Conservation (phyloP, 2,888 invertebrate species). For the Capitulum mitella region DNA sequence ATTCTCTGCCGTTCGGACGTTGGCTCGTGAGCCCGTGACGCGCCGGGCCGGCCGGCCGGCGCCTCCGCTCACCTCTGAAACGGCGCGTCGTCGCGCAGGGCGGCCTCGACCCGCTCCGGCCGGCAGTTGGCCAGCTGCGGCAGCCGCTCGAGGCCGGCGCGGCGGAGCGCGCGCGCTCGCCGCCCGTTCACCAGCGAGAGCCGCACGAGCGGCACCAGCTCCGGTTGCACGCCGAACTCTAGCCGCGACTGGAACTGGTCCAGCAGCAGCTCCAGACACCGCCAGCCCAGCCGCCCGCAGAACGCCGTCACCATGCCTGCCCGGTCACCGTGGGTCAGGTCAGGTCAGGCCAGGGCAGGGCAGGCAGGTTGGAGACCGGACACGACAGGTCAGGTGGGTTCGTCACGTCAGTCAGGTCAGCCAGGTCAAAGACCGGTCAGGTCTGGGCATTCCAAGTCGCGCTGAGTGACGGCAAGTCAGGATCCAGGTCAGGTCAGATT, state of each 20-base stretch:
- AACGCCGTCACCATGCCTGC: slow-evolving; percentile 94
- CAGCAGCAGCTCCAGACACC: slow-evolving; percentile 76
- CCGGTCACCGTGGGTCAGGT: neutral
- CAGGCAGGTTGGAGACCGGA: too few species aligned
- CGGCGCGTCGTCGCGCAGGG: slow-evolving; percentile 68
- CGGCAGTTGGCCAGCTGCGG: slow-evolving; percentile 69
- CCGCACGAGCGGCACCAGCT: slow-evolving; percentile 83
- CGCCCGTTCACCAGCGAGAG: slow-evolving; percentile 73
- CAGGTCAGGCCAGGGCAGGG: too few species aligned
- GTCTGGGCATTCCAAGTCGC: too few species aligned
- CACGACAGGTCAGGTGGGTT: too few species aligned
- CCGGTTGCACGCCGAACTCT: slow-evolving; percentile 86
- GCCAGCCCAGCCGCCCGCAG: slow-evolving; percentile 87
- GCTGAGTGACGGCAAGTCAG: too few species aligned
- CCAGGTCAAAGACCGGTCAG: too few species aligned
- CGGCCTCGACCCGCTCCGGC: slow-evolving; percentile 60
- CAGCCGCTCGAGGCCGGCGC: slow-evolving; percentile 69
- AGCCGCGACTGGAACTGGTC: slow-evolving; percentile 89
- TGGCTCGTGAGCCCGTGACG: too few species aligned
- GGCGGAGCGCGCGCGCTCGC: slow-evolving; percentile 73
- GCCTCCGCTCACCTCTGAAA: slow-evolving; percentile 59
- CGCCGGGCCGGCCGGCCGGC: neutral
- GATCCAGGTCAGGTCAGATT: too few species aligned
- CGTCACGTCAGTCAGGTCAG: too few species aligned
- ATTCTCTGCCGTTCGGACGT: too few species aligned